Base-by-base conservation (phyloP, 2,888 invertebrate genomes). In the Erebia ligea region DNA sequence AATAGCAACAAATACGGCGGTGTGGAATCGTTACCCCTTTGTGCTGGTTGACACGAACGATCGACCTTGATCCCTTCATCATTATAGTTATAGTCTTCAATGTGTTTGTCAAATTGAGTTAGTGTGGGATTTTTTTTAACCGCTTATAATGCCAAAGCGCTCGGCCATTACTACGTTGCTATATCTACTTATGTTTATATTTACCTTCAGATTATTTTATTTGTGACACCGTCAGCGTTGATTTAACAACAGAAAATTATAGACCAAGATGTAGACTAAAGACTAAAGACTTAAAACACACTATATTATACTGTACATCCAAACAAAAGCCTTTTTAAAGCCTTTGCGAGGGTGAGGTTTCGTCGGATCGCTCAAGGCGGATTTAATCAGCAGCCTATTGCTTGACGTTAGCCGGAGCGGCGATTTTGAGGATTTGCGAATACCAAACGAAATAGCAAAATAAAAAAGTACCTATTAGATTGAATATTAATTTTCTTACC, bases 361-460 rank as follows among this genome's bases (percentile, higher is more conserved):
- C 62, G 48, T 62, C 62, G 62, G 48, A 62, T 62, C 21, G 62
- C 62, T 21, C 48, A 21, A 62, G 62, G 62, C 62, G 62, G 62
- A 48, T 62, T 62, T 62, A 62, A 62, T 62, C 62, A 45, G 21
- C 11, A 17, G 45, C 62, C 62, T 62, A 61, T 13, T 21, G 48
- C 62, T 4, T 15, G 45, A 13, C 45, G 21, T 45, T 13, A 13
- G 21, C 34, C 34, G 34, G 34, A 34, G 34, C 34, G 61, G 11
- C 56, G 45, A 59, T 61, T 58, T 45, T 8, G 19, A 13, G 21
- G 15, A 8, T 42, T 62, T 15, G 45, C 21, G 62, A 48, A 48
- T 62, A 45, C 25, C 62, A 48, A 25, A 21, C 45, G 48, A 13
- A 62, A 62, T 48, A 48, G 19, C 1, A 19, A 45, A 48, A 48